Evolutionary conservation across 2,113 vertebrate species (phyloP), one percentile per base, ranked within the genome.

Genomic region (Ancistrus triradiatus): DNA sequence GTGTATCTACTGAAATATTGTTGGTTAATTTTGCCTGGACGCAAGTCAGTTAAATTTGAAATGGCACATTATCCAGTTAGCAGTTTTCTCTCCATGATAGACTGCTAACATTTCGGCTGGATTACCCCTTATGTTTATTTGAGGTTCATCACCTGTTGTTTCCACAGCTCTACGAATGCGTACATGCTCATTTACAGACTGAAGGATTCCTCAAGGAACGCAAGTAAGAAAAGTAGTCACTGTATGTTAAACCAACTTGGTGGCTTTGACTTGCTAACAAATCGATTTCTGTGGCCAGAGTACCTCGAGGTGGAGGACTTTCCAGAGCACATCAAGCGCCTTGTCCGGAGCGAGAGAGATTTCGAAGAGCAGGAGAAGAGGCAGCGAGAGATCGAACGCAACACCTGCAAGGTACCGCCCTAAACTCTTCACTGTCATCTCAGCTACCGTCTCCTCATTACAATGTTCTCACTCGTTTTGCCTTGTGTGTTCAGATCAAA

Each of bases 161-260:
- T 42, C 58, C 19, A 77, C 84, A 99, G 96, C 82, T 99, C 96
- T 55, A 99, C 96, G 68, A 99, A 99, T 78, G 96, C 95, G 6
- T 99, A 99, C 70, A 99, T 99, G 96, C 89, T 99, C 70, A 99
- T 99, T 78, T 99, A 98, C 72, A 93, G 96, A 84, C 78, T 98
- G 78, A 99, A 98, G 84, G 93, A 98, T 79, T 78, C 90, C 66
- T 80, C 86, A 43, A 91, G 91, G 86, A 99, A 99, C 86, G 85
- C 96, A 91, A 98, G 96, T 99, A 92, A 90, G 95, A 83, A 33
- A 66, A 58, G 27, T 46, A 38, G 19, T 48, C n/a, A n/a, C n/a
- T n/a, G n/a, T n/a, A n/a, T n/a, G n/a, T n/a, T n/a, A n/a, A n/a
- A n/a, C n/a, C n/a, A n/a, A n/a, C n/a, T n/a, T n/a, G n/a, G n/a